Conservation (phyloP, 2,797 vertebrate species). For the Coendou prehensilis region DNA sequence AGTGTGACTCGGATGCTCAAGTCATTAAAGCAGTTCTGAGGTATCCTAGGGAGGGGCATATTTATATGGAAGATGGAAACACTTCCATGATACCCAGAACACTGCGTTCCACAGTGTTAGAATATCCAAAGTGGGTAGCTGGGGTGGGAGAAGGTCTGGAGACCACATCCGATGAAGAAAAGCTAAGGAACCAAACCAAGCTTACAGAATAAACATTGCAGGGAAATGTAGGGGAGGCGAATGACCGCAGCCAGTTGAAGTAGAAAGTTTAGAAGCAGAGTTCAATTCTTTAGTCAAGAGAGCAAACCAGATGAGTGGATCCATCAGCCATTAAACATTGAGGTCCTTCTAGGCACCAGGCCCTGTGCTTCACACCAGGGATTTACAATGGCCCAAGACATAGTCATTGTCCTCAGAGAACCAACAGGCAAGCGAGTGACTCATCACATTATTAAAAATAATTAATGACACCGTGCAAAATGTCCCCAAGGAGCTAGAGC, state of each 20-base stretch:
- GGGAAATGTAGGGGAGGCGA: not conserved
- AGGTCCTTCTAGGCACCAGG: not conserved
- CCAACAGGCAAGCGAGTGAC: not conserved
- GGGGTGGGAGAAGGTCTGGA: not conserved
- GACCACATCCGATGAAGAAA: not conserved
- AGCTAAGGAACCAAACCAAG: not conserved
- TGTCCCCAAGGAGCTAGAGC: not conserved
- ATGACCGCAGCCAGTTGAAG: not conserved
- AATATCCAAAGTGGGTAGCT: not conserved
- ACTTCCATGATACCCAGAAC: not conserved
- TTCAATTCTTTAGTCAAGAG: not conserved
- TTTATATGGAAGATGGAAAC: not conserved
- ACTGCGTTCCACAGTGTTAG: not conserved
- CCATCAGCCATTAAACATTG: not conserved
- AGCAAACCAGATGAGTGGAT: not conserved
- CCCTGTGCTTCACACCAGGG: not conserved
- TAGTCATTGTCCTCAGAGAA: not conserved
- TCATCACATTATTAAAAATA: not conserved
- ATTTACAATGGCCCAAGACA: not conserved
- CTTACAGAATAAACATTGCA: not conserved
- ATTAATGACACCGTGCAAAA: not conserved
- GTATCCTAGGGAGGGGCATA: not conserved
- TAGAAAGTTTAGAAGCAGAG: not conserved
- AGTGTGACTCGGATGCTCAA: conserved; percentile 5
- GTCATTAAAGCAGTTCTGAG: not conserved